These are phyloP conservation scores for Lasius fuliginosus DNA, from an alignment of 2,888 invertebrate genomes.

Conservation along the genomic window DNA sequence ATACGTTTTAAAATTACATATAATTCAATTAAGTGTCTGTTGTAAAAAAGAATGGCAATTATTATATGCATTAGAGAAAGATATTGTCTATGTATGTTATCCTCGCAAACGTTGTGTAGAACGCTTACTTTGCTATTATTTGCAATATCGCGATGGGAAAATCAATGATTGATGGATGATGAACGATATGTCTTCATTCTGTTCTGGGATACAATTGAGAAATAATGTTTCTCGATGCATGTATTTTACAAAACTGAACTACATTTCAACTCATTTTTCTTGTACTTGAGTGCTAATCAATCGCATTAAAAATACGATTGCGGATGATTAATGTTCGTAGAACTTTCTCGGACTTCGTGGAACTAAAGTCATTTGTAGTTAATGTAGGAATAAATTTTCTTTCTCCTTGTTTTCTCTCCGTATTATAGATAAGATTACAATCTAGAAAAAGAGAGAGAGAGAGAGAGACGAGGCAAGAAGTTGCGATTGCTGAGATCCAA, in stretches of 20 bases:
- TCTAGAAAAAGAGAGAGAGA: neutral
- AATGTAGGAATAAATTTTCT: neutral
- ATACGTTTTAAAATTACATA: neutral
- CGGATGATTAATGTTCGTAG: neutral
- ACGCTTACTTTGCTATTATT: neutral
- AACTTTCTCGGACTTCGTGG: neutral
- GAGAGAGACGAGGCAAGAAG: neutral
- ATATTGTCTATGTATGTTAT: neutral
- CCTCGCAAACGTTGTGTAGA: neutral
- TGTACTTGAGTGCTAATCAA: neutral
- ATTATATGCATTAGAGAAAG: neutral
- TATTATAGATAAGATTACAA: neutral
- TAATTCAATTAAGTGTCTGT: neutral
- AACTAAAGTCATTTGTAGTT: neutral
- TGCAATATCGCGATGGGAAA: conserved; percentile 9
- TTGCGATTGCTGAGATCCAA: neutral
- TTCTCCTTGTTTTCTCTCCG: neutral
- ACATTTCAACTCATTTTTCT: conserved; percentile 27
- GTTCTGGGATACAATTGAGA: neutral
- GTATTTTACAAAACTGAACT: conserved; percentile 11
- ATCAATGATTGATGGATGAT: conserved; percentile 41
- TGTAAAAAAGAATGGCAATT: conserved; percentile 13
- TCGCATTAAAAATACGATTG: conserved; percentile 10
- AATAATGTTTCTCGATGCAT: conserved; percentile 26
- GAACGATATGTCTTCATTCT: conserved; percentile 27